phyloP scores from a whole-genome alignment of 2,888 invertebrate species.

The Rosalia funebris region DNA sequence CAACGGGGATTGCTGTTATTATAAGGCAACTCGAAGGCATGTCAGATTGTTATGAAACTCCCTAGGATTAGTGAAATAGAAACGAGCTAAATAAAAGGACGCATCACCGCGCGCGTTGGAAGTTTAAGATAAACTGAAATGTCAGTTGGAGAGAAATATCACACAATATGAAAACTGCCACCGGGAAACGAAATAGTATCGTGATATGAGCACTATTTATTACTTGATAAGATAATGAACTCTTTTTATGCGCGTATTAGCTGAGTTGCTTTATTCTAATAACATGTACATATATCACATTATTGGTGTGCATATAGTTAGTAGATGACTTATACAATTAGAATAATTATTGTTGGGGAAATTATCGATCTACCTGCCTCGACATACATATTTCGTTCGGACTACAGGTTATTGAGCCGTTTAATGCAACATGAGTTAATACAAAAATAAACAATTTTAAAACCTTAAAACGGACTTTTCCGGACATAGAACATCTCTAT shows the following conservation, averaged over 20 bases:
- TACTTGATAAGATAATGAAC: slow-evolving; percentile 1
- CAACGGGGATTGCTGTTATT: slow-evolving; percentile 7
- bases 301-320: no score
- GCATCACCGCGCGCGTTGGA: slow-evolving; percentile 25
- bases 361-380: background rate
- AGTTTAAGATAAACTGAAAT: slow-evolving; percentile 35
- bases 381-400: no score
- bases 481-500: no score
- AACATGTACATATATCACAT: background rate
- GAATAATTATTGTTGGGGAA: background rate
- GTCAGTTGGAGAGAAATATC: slow-evolving; percentile 6
- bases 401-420: no score
- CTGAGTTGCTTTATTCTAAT: background rate
- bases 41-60: slow-evolving; percentile 13
- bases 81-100: slow-evolving; percentile 4
- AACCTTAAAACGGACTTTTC: no score
- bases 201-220: background rate
- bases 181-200: background rate
- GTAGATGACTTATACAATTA: no score
- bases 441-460: no score
- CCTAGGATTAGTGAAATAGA: background rate
- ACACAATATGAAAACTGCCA: background rate
- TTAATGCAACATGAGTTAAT: no score
- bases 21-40: slow-evolving; percentile 21
- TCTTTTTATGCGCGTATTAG: background rate